Evolutionary conservation across 2,888 invertebrate species (phyloP).

Genomic region (Chydorus sphaericus): DNA sequence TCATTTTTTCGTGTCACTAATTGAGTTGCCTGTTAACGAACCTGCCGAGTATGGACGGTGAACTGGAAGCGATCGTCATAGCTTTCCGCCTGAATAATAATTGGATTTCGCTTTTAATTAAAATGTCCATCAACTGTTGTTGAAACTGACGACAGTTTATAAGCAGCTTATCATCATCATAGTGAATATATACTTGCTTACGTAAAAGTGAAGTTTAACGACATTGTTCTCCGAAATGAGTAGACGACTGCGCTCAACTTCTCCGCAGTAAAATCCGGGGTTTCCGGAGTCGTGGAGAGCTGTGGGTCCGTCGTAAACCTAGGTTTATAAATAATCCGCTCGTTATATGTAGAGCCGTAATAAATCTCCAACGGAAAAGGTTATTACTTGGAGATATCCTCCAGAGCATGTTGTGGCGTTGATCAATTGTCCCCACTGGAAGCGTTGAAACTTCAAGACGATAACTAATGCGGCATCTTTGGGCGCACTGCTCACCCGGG

Average conservation of each 20-base stretch:
- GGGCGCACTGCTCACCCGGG: background rate
- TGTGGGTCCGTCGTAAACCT: slow-evolving; percentile 9
- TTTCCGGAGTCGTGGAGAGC: slow-evolving; percentile 10
- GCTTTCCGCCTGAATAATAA: no score
- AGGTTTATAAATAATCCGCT: background rate
- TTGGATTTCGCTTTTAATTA: no score
- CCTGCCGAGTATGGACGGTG: slow-evolving; percentile 66
- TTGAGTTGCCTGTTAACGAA: no score
- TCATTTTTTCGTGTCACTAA: no score
- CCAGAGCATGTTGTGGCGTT: slow-evolving; percentile 79
- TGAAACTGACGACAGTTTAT: no score
- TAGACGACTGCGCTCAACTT: slow-evolving; percentile 83
- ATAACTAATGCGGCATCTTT: slow-evolving; percentile 8
- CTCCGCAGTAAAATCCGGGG: slow-evolving; percentile 81
- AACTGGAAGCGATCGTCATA: slow-evolving; percentile 63
- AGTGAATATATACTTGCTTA: no score
- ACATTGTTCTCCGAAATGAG: slow-evolving; percentile 62
- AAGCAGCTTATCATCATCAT: no score
- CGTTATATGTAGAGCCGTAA: background rate
- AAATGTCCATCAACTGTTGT: no score
- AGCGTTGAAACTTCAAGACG: slow-evolving; percentile 58
- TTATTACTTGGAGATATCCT: slow-evolving; percentile 67
- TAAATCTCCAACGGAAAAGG: background rate
- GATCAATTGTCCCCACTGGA: slow-evolving; percentile 73
- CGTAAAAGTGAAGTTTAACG: slow-evolving; percentile 7